Conservation (phyloP, 92 coral and sea anemone species). For the Epizoanthus illoricatus region DNA sequence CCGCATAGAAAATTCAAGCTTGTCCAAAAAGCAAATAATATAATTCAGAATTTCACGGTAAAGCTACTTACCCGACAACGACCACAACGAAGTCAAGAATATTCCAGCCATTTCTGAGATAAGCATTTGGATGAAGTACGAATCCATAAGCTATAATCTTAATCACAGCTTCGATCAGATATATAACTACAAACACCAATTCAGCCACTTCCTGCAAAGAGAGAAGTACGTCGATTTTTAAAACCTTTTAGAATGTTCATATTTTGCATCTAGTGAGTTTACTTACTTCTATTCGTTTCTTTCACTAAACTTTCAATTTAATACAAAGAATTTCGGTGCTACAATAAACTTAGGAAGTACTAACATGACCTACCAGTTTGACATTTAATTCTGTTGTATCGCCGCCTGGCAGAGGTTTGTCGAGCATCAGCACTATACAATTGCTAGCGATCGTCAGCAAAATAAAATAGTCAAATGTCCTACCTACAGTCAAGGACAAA, state of each 20-base stretch:
- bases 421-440: slow-evolving; percentile 90
- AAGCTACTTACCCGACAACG: slow-evolving; percentile 83
- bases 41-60: neutral
- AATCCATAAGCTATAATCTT: slow-evolving; percentile 92
- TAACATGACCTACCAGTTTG: slow-evolving; percentile 70
- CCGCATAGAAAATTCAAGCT: slow-evolving; percentile 44
- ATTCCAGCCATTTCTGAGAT: slow-evolving; percentile 97
- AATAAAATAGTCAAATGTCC: slow-evolving; percentile 92
- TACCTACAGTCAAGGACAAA: slow-evolving; percentile 47
- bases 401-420: slow-evolving; percentile 89
- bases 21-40: slow-evolving; percentile 5
- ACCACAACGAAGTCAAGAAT: slow-evolving; percentile 95
- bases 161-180: slow-evolving; percentile 86
- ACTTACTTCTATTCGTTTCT: neutral
- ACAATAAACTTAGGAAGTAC: neutral
- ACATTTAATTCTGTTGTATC: slow-evolving; percentile 81
- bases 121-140: slow-evolving; percentile 80
- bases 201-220: slow-evolving; percentile 83
- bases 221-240: neutral
- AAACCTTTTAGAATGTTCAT: neutral
- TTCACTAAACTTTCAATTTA: neutral
- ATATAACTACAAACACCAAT: slow-evolving; percentile 80
- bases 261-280: neutral
- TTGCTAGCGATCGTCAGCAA: slow-evolving; percentile 95
- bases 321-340: too few species aligned